phyloP scores from a whole-genome alignment of 1,140 invertebrate species.

The Conus betulinus region DNA sequence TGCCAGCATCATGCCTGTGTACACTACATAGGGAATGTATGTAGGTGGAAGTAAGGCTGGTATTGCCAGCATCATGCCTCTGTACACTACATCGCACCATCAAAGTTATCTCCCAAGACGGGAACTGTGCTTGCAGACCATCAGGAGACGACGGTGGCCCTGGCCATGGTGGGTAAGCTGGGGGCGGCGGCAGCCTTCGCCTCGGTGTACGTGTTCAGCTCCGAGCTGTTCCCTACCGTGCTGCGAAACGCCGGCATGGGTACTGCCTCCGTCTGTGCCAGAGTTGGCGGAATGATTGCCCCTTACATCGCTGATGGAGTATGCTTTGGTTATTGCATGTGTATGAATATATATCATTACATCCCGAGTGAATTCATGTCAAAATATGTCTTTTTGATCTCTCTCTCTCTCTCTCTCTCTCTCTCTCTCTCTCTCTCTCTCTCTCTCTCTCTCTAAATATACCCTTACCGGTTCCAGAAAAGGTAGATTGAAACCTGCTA shows the following conservation, averaged over 20 bases:
- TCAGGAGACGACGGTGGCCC: conserved; percentile 31
- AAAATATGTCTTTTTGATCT: no score
- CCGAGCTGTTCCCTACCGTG: conserved; percentile 41
- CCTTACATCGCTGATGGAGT: conserved; percentile 37
- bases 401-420: no score
- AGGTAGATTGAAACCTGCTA: neutral
- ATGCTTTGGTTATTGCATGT: neutral
- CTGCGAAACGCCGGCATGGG: conserved; percentile 38
- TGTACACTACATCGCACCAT: neutral
- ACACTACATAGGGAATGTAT: neutral
- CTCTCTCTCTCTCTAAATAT: no score
- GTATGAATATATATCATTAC: neutral
- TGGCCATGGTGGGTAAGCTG: conserved; percentile 42
- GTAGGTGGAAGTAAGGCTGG: neutral
- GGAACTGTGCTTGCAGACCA: conserved; percentile 8
- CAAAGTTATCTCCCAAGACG: neutral
- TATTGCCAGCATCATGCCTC: neutral
- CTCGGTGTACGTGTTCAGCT: conserved; percentile 33
- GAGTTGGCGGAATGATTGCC: conserved; percentile 35
- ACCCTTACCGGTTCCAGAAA: neutral
- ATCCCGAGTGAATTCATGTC: neutral
- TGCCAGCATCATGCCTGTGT: neutral
- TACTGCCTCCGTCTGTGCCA: conserved; percentile 27
- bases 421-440: no score
- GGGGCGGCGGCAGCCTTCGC: conserved; percentile 39